Percentiles rank a stretch among this genome's conserved stretches.
Conservation (phyloP, 2,797 vertebrate genomes). For the Xerus rutilus region DNA sequence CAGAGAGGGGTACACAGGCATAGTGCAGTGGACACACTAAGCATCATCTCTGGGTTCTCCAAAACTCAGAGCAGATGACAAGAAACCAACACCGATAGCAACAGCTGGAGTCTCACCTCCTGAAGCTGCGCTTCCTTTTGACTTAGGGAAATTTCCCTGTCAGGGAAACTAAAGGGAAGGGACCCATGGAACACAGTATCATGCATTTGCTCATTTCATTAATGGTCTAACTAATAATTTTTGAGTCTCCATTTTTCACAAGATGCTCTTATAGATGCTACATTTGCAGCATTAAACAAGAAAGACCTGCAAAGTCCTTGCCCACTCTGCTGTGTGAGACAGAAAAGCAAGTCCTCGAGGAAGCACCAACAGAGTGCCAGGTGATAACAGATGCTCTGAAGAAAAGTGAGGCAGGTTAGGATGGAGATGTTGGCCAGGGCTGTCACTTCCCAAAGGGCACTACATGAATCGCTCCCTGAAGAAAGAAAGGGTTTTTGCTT, state of each 20-base stretch:
- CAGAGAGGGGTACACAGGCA: not conserved
- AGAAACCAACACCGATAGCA: not conserved
- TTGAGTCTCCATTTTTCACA: not conserved
- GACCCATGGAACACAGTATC: not conserved
- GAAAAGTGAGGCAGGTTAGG: not conserved
- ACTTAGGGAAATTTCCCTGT: not conserved
- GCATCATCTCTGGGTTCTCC: not conserved
- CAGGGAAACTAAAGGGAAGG: not conserved
- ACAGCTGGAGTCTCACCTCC: not conserved
- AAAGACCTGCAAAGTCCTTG: not conserved
- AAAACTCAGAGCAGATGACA: not conserved
- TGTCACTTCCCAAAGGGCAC: not conserved
- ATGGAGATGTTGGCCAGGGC: fast-evolving
- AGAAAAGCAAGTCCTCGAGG: not conserved
- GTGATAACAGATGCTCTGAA: not conserved
- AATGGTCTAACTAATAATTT: not conserved
- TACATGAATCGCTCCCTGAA: not conserved
- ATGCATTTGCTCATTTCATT: not conserved
- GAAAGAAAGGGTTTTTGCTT: not conserved
- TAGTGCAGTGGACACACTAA: not conserved
- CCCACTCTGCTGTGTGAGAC: not conserved
- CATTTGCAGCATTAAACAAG: not conserved
- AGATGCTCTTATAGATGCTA: fast-evolving
- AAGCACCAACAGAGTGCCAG: not conserved
- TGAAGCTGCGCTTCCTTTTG: not conserved